A percentile compares a stretch with the other conserved stretches of the same genome.
phyloP scores from a whole-genome alignment of 2,888 invertebrate genomes.

The Philonicus albiceps region DNA sequence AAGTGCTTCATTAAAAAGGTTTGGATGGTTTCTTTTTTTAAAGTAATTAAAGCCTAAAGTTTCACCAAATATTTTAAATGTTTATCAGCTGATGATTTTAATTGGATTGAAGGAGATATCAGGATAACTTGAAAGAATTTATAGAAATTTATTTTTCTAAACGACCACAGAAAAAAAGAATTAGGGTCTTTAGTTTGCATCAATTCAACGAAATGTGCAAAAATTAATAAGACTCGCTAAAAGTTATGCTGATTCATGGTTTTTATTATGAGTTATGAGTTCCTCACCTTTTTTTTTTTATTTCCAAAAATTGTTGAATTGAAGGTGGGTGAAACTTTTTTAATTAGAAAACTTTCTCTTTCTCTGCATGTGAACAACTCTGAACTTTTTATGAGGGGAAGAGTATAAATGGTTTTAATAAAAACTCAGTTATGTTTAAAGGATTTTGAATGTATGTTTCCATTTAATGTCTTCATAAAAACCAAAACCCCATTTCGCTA shows the following conservation, averaged over 20 bases:
- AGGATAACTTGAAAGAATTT: neutral
- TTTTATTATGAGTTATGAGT: neutral
- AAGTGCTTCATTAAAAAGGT: neutral
- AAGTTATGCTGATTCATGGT: neutral
- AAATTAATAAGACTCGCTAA: neutral
- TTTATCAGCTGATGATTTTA: neutral
- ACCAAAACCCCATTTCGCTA: neutral
- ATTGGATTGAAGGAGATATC: neutral
- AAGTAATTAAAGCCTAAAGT: neutral
- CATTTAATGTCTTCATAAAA: neutral
- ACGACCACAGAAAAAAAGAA: neutral
- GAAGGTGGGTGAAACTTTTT: neutral
- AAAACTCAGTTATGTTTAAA: neutral
- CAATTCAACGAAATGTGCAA: neutral
- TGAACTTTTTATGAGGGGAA: neutral
- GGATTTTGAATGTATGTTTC: neutral
- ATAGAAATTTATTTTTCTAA: neutral
- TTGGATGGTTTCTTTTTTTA: neutral
- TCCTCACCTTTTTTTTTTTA: neutral
- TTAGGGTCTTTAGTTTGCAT: neutral
- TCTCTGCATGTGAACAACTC: neutral
- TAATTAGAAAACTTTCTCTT: neutral
- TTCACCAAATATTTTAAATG: no score
- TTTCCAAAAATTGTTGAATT: neutral
- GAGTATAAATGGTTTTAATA: neutral